Base-by-base conservation (phyloP, 2,888 invertebrate genomes). In the Drosophila nigritarsus region DNA sequence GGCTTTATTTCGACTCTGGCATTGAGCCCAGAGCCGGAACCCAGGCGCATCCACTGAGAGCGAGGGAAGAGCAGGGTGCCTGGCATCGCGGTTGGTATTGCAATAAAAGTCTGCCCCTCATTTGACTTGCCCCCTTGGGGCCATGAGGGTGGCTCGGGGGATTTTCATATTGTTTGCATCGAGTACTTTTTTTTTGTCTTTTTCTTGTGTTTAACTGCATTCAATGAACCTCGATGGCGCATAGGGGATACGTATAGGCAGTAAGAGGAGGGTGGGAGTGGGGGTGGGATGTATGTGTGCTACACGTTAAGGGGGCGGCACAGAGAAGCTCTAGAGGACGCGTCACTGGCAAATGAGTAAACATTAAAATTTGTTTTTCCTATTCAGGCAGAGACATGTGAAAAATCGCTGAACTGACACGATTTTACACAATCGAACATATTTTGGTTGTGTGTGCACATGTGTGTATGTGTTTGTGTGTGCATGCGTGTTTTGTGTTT, bases 351-450 rank as follows among this genome's bases (percentile, higher is more conserved):
- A 75, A 74, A 74, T 75, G 71, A 64, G 63, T 82, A 83, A 67
- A 75, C 74, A 89, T 75, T 66, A 38, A 71, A 74, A 78, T 64
- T 75, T 78, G 48, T 71, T 75, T 75, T 59, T 56, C 55, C 56
- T 48, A 20, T 70, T 65, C 78, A 32, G 65, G 59, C 61, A 69
- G 63, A 71, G 75, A 78, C 60, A 84, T 82, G 68, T 78, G 69
- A 82, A 80, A 85, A 83, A 83, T 80, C 64, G 75, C 71, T 75
- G 72, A 88, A 61, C 83, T 76, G 80, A 83, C 64, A 75, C 51
- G 55, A 78, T 71, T 83, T 89, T 74, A 65, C 70, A 79, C 77
- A 82, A 83, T 89, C 89, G 84, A 81, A 78, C 58, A 81, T 60
- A 79, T 67, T 69, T 71, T 45, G 45, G 53, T 63, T 70, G 59